Evolutionary conservation across 1,140 invertebrate species (phyloP).

Genomic region (Cheumatopsyche charites): DNA sequence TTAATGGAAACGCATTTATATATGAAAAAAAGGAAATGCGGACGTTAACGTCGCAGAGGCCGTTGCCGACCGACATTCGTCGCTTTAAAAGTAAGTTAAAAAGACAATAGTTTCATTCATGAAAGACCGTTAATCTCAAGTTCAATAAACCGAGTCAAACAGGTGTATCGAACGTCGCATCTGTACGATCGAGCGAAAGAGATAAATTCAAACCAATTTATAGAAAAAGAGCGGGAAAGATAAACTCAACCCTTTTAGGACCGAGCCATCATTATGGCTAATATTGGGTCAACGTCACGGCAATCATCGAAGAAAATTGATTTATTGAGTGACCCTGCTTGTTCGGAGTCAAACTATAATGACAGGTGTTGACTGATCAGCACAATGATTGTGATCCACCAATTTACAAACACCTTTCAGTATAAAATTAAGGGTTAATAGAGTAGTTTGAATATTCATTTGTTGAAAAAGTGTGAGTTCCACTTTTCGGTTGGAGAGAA

Average conservation of each 20-base stretch:
- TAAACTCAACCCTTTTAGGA: background rate
- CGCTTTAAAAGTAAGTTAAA: slow-evolving; percentile 15
- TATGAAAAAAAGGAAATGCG: slow-evolving; percentile 9
- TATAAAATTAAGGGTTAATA: no score
- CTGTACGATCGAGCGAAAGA: slow-evolving; percentile 4
- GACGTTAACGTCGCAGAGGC: background rate
- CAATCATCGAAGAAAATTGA: no score
- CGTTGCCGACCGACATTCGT: background rate
- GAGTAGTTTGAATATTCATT: no score
- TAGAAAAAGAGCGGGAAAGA: background rate
- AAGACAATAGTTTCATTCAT: slow-evolving; percentile 39
- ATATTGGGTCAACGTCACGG: no score
- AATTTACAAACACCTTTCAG: no score
- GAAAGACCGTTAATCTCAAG: slow-evolving; percentile 37
- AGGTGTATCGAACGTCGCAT: slow-evolving; percentile 27
- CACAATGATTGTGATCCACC: no score
- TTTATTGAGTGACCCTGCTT: no score
- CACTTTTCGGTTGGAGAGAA: slow-evolving; percentile 1
- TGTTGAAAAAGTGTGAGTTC: background rate
- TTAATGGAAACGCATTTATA: no score
- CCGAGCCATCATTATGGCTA: no score
- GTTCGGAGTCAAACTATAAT: no score
- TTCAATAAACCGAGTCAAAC: slow-evolving; percentile 37
- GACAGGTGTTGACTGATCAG: no score
- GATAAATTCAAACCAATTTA: background rate